A percentile compares a stretch with the other conserved stretches of the same genome.
Evolutionary conservation across 2,888 invertebrate genomes (phyloP).

Genomic region (Muscina levida): DNA sequence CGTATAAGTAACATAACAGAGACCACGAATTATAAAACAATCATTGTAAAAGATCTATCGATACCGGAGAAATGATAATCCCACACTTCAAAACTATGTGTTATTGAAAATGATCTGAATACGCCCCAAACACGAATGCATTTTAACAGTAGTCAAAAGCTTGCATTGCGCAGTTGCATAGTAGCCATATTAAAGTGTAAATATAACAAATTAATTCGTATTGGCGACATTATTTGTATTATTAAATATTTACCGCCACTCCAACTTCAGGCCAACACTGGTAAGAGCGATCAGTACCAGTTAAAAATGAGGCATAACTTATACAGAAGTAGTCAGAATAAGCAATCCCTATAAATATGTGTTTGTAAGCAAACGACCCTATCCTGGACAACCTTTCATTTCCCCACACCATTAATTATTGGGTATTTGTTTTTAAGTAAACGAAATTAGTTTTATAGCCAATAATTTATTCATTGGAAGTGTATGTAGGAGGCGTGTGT

Average conservation of each 20-base stretch:
- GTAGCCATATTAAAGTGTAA: too few relatives aligned
- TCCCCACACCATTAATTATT: too few relatives aligned
- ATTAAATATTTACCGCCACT: not conserved
- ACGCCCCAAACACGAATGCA: too few relatives aligned
- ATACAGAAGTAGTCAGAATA: slow-evolving; percentile 59
- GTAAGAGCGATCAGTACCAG: not conserved
- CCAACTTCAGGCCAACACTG: not conserved
- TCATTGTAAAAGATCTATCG: too few relatives aligned
- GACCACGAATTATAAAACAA: not conserved
- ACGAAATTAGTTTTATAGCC: too few relatives aligned
- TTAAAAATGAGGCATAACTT: slow-evolving; percentile 52
- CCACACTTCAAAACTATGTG: too few relatives aligned
- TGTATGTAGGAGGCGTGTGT: slow-evolving; percentile 18
- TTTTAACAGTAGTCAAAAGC: too few relatives aligned
- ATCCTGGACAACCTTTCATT: slow-evolving; percentile 64
- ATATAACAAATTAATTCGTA: not conserved
- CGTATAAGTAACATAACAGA: too few relatives aligned
- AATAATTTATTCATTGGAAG: not conserved
- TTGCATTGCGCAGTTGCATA: too few relatives aligned
- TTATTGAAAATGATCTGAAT: too few relatives aligned
- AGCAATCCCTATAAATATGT: slow-evolving; percentile 60
- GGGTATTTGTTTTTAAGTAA: too few relatives aligned
- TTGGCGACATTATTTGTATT: not conserved
- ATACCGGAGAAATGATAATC: slow-evolving; percentile 8
- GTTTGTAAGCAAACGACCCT: slow-evolving; percentile 43